Evolutionary conservation across 2,797 vertebrate genomes (phyloP), one percentile per base, ranked within the genome.

Genomic region (Gobio occitaniae): DNA sequence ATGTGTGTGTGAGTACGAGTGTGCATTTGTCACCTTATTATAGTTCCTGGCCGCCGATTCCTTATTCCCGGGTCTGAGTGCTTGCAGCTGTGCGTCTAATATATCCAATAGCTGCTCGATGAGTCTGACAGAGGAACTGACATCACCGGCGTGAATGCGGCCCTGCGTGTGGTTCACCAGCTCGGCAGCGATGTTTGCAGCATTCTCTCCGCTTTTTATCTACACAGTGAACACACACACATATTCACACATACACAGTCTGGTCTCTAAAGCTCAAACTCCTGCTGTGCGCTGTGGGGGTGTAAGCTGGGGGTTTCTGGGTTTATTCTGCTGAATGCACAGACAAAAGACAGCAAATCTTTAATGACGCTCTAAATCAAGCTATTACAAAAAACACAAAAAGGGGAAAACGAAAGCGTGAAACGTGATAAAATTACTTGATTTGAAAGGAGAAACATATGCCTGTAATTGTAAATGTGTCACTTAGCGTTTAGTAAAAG

Each of bases 201-300:
- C 97, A 0, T 99, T 98, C 93, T 99, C 97, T 1, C 97, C 97
- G 0, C 97, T 98, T 91, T 97, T 98, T 86, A 98, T 98, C 97
- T 98, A 82, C 80, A 84, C 76, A 71, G 59, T 19, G 41, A 48
- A 63, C 50, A 84, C 47, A 76, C 84, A 85, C 84, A 91, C 80
- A 82, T 59, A 85, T 4, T 81, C 59, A 85, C 6, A 29, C 59
- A 78, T 19, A 87, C 21, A 79, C 47, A 79, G 81, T 72, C 77
- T 71, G 29, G 54, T 84, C 81, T 84, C 16, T 79, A 84, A 84
- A 84, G 76, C 86, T 80, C 41, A 17, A 21, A 32, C 77, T 29
- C 82, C 77, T 75, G 77, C 77, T 56, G 82, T 17, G 77, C 82
- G 6, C 68, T 8, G 59, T 74, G 59, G 76, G 85, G 77, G 76